A percentile compares a stretch with the other conserved stretches of the same genome.
Conservation (phyloP, 2,888 invertebrate species). For the Lepidochrysops patricia region DNA sequence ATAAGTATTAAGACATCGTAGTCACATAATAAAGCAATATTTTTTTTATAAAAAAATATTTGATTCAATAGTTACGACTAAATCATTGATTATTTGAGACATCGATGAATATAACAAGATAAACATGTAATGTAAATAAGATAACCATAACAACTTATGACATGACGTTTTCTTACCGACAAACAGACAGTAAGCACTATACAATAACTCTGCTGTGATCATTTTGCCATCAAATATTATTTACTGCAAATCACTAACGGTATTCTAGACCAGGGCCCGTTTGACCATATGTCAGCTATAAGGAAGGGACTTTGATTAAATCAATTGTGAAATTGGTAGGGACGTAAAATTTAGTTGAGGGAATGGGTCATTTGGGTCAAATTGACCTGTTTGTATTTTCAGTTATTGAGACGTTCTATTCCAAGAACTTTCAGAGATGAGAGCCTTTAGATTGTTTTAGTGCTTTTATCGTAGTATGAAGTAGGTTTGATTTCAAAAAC, state of each 20-base stretch:
- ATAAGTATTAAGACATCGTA: no score
- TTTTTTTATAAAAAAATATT: no score
- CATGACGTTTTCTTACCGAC: background rate
- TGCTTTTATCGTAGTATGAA: no score
- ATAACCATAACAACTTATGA: background rate
- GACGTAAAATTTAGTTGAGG: background rate
- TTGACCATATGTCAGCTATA: slow-evolving; percentile 2
- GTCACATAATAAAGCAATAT: no score
- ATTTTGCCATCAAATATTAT: background rate
- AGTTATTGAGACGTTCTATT: background rate
- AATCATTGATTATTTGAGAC: background rate
- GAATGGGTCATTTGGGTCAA: background rate
- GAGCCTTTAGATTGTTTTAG: no score
- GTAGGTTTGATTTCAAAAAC: no score
- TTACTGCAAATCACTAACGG: slow-evolving; percentile 3
- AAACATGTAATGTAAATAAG: background rate
- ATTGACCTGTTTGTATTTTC: background rate
- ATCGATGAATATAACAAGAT: background rate
- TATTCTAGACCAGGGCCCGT: background rate
- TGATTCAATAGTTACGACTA: background rate
- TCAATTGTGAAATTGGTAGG: slow-evolving; percentile 8
- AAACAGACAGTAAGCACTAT: background rate
- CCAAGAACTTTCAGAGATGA: no score
- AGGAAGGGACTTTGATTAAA: slow-evolving; percentile 10
- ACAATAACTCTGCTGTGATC: background rate